Conservation (phyloP, 2,113 vertebrate genomes). For the Picathartes gymnocephalus region DNA sequence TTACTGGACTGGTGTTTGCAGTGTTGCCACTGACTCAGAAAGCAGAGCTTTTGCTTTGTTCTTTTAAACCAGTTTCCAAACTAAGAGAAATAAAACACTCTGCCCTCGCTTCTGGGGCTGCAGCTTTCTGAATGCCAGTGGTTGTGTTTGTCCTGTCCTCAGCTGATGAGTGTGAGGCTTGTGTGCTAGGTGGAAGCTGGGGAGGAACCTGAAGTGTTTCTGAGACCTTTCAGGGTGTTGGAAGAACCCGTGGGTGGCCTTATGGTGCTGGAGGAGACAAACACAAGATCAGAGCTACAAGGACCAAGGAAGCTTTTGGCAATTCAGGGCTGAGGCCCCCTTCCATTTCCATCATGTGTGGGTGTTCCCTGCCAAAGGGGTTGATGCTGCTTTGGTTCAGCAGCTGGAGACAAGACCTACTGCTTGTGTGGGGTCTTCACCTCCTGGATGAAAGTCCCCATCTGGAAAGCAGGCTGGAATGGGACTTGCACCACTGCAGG, state of each 20-base stretch:
- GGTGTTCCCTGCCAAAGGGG: fast-evolving
- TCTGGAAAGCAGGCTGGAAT: background rate
- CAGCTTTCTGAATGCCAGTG: background rate
- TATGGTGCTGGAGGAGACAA: background rate
- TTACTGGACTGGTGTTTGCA: background rate
- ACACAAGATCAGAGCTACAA: background rate
- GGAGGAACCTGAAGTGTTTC: background rate
- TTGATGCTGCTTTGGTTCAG: background rate
- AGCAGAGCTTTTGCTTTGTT: background rate
- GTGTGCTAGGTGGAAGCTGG: fast-evolving
- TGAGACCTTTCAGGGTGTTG: background rate
- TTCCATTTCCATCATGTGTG: fast-evolving
- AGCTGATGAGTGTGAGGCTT: background rate
- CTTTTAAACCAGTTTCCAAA: background rate
- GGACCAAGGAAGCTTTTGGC: background rate
- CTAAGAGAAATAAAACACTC: background rate
- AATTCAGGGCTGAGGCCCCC: background rate
- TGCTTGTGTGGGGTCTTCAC: background rate
- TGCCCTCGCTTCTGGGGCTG: background rate
- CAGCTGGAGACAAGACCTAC: background rate
- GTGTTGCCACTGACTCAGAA: fast-evolving
- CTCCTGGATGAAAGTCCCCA: background rate
- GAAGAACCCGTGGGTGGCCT: background rate
- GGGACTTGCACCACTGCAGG: background rate
- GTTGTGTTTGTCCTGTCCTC: background rate